Evolutionary conservation across 2,113 vertebrate genomes (phyloP), one percentile per base, ranked within the genome.

Genomic region (Nesogale talazaci): DNA sequence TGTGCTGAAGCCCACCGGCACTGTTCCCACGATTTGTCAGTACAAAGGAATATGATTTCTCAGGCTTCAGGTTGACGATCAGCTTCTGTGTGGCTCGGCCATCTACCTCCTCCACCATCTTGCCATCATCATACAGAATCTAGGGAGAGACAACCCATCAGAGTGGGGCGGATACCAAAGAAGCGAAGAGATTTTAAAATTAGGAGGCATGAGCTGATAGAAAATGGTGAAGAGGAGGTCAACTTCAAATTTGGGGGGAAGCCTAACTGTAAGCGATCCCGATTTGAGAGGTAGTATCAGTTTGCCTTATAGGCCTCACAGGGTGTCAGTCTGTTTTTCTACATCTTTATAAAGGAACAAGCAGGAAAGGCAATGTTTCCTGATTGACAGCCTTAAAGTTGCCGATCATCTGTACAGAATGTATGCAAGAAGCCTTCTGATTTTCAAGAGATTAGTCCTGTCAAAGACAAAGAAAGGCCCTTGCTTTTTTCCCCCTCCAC

Each of bases 81-180:
- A 99, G 98, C 97, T 99, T 99, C 97, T 99, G 99, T 0, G 99
- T 99, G 92, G 99, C 98, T 96, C 99, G 99, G 80, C 99, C 99
- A 85, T 99, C 99, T 84, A 99, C 99, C 92, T 99, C 99, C 97
- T 99, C 99, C 25, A 99, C 98, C 91, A 99, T 99, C 97, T 99
- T 99, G 3, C 99, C 99, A 29, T 99, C 99, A 96, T 99, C 99
- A n/a, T 99, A 99, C 82, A 99, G 98, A 97, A 99, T 99, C 99
- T 99, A 97, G 56, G 83, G 75, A 86, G 63, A 96, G 0, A 94
- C 0, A 95, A n/a, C 70, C 97, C 91, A 81, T 31, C 36, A 90
- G 61, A 25, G 56, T 12, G 2, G 52, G 95, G 83, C 89, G 25
- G 14, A 94, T 93, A 95, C 17, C 52, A 56, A 67, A 75, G 5